These are phyloP conservation scores for Syrphus vitripennis DNA, from an alignment of 2,888 invertebrate genomes.

Conservation along the genomic window DNA sequence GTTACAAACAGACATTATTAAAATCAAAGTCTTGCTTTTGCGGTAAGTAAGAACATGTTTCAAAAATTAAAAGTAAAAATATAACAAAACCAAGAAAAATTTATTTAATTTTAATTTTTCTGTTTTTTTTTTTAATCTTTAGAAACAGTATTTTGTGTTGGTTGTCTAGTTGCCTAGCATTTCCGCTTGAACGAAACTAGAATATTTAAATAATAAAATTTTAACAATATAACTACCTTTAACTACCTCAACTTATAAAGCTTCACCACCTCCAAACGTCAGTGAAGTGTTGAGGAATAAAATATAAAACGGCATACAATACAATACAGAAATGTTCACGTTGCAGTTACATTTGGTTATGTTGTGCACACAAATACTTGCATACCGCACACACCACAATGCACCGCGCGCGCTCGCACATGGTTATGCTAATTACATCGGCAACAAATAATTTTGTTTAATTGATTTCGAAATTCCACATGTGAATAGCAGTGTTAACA, in stretches of 20 bases:
- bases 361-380: conserved; percentile 11
- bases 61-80: too few species aligned
- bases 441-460: conserved; percentile 72
- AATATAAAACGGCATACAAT: neutral
- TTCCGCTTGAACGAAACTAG: too few species aligned
- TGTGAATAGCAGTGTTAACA: conserved; percentile 66
- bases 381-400: conserved; percentile 43
- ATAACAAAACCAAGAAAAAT: too few species aligned
- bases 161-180: too few species aligned
- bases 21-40: too few species aligned
- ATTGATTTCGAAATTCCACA: conserved; percentile 71
- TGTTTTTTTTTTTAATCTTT: too few species aligned
- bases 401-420: conserved; percentile 67
- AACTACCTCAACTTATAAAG: neutral
- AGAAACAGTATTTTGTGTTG: too few species aligned
- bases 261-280: neutral
- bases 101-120: too few species aligned
- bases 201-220: too few species aligned
- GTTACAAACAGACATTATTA: too few species aligned
- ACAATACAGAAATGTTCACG: conserved; percentile 18
- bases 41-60: too few species aligned
- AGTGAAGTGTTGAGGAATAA: neutral
- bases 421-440: conserved; percentile 72
- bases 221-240: neutral
- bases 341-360: neutral